Conservation (phyloP, 2,888 invertebrate genomes). For the Cistogaster globosa region DNA sequence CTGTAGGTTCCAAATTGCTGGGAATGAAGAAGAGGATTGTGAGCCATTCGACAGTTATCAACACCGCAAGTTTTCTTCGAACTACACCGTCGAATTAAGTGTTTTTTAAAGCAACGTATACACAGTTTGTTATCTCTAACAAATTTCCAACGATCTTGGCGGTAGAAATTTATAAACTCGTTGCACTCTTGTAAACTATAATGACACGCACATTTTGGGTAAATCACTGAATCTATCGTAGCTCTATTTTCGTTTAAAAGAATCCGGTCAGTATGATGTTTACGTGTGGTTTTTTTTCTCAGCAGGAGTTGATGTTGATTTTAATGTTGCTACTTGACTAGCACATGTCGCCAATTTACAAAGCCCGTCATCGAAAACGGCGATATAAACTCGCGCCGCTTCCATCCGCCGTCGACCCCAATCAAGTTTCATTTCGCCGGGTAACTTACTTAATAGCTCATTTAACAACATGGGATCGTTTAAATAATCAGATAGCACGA, state of each 20-base stretch:
- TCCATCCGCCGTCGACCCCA: slow-evolving; percentile 27
- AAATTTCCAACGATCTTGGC: not conserved
- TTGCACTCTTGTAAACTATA: no score
- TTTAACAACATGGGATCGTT: not conserved
- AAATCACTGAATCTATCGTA: no score
- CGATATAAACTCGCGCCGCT: slow-evolving; percentile 14
- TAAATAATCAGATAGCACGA: not conserved
- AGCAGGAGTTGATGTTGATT: no score
- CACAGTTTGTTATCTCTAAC: slow-evolving; percentile 1
- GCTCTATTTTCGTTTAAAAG: no score
- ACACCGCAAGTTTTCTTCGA: slow-evolving; percentile 39
- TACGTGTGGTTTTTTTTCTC: no score
- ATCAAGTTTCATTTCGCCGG: slow-evolving; percentile 27
- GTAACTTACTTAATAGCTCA: slow-evolving; percentile 4
- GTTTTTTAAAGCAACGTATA: slow-evolving; percentile 45
- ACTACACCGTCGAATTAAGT: slow-evolving; percentile 25
- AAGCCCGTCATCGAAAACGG: slow-evolving; percentile 17
- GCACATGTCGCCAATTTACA: slow-evolving; percentile 37
- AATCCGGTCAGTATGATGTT: no score
- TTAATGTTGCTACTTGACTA: slow-evolving; percentile 26
- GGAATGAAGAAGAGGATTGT: no score
- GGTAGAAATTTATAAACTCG: no score
- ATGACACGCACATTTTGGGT: no score
- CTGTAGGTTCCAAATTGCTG: not conserved
- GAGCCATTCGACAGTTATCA: no score